Conservation (phyloP, 2,113 vertebrate species). For the Cyanocitta stelleri region DNA sequence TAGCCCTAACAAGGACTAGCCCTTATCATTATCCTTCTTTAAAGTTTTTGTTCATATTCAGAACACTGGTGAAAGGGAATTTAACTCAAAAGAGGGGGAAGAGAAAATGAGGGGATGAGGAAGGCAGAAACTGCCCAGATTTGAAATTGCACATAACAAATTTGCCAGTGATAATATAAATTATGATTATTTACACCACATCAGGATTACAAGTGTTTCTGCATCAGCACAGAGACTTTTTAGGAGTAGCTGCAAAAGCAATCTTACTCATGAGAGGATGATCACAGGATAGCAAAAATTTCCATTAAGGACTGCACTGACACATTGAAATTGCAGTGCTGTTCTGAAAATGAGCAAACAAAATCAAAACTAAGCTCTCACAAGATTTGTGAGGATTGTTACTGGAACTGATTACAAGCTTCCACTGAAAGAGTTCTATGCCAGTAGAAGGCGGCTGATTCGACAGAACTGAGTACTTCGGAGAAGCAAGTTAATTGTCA, state of each 20-base stretch:
- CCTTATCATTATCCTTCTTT: not conserved
- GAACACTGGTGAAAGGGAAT: not conserved
- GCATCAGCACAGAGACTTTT: not conserved
- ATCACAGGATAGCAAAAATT: not conserved
- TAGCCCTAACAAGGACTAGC: not conserved
- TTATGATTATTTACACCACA: not conserved
- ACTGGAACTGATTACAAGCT: not conserved
- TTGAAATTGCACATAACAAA: not conserved
- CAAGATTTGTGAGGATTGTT: not conserved
- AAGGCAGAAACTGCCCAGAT: not conserved
- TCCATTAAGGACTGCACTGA: not conserved
- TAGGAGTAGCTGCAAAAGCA: not conserved
- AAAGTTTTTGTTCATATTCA: not conserved
- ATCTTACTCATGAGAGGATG: not conserved
- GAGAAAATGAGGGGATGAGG: not conserved
- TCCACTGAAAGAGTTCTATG: not conserved
- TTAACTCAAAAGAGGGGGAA: not conserved
- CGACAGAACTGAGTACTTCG: not conserved
- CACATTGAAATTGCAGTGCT: not conserved
- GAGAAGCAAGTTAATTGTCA: not conserved
- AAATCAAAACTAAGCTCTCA: not conserved
- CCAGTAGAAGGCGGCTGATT: not conserved
- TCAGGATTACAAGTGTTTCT: not conserved
- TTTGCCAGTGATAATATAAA: not conserved
- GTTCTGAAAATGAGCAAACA: not conserved